A percentile compares a stretch with the other conserved stretches of the same genome.
Conservation (phyloP, 2,888 invertebrate species). For the Andrena fulva region DNA sequence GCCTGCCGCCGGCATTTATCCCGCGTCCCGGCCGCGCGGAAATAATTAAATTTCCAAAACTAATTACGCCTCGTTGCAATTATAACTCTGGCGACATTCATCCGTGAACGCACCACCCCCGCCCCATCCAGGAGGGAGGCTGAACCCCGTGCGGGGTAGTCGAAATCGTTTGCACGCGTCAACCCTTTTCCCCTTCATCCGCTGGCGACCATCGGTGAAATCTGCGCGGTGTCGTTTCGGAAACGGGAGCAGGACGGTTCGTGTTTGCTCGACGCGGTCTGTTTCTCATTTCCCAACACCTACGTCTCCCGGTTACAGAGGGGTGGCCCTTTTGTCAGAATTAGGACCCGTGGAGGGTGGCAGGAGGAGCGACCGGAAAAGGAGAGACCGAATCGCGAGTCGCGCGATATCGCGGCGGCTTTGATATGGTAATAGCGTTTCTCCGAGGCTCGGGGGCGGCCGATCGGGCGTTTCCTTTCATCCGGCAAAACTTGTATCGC, state of each 20-base stretch:
- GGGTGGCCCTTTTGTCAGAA: constrained; percentile 61
- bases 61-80: constrained; percentile 82
- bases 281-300: constrained; percentile 71
- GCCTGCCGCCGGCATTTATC: constrained; percentile 74
- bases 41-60: constrained; percentile 84
- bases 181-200: constrained; percentile 23
- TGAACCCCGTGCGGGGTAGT: constrained; percentile 2
- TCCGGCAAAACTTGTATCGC: constrained; percentile 11
- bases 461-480: constrained; percentile 36
- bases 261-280: constrained; percentile 37
- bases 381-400: constrained; percentile 27
- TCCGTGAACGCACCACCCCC: constrained; percentile 62
- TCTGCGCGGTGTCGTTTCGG: constrained; percentile 39
- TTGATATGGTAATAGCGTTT: constrained; percentile 52
- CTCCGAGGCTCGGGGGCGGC: not conserved
- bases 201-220: constrained; percentile 33
- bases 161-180: constrained; percentile 35
- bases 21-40: constrained; percentile 71
- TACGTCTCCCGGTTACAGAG: constrained; percentile 47
- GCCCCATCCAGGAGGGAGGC: constrained; percentile 13
- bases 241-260: not conserved
- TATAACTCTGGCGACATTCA: constrained; percentile 79
- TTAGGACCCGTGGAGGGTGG: not conserved
- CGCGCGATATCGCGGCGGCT: constrained; percentile 33
- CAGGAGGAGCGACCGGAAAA: constrained; percentile 24